phyloP scores from a whole-genome alignment of 1,140 invertebrate genomes.

The Drosophila micromelanica region DNA sequence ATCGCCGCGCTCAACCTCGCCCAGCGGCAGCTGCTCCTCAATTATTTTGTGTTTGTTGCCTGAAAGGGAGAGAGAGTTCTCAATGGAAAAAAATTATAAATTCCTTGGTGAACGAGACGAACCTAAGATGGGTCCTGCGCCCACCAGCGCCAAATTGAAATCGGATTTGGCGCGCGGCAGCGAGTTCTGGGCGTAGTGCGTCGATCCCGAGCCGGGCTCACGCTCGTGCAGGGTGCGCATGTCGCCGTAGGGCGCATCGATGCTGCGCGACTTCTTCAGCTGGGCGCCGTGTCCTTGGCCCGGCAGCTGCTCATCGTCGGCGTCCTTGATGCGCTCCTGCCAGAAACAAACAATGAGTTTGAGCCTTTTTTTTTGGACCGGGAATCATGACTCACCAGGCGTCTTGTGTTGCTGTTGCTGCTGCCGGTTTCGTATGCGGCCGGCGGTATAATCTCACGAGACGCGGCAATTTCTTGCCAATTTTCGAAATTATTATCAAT shows the following conservation, averaged over 20 bases:
- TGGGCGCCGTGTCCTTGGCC: slow-evolving; percentile 86
- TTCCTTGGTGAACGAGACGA: no score
- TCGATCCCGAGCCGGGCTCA: slow-evolving; percentile 54
- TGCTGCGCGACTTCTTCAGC: slow-evolving; percentile 93
- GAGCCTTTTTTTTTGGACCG: slow-evolving; percentile 1
- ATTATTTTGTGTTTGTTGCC: slow-evolving; percentile 74
- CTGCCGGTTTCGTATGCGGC: slow-evolving; percentile 72
- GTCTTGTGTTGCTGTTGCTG: slow-evolving; percentile 65
- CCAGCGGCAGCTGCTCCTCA: slow-evolving; percentile 55
- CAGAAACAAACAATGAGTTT: not conserved
- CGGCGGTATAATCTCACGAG: slow-evolving; percentile 89
- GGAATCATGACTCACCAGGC: slow-evolving; percentile 67
- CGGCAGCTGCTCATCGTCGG: slow-evolving; percentile 83
- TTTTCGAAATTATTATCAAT: slow-evolving; percentile 93
- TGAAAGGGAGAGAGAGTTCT: slow-evolving; percentile 3
- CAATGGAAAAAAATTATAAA: not conserved
- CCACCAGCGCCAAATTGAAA: slow-evolving; percentile 91
- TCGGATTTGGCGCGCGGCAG: slow-evolving; percentile 93
- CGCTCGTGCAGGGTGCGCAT: slow-evolving; percentile 88
- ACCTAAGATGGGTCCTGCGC: slow-evolving; percentile 49
- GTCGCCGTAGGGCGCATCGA: slow-evolving; percentile 94
- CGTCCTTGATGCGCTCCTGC: slow-evolving; percentile 84
- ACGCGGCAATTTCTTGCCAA: slow-evolving; percentile 94
- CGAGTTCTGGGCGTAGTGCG: slow-evolving; percentile 85
- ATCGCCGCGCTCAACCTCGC: slow-evolving; percentile 62